Evolutionary conservation across 2,888 invertebrate genomes (phyloP).

Genomic region (Himalopsyche tibetana): DNA sequence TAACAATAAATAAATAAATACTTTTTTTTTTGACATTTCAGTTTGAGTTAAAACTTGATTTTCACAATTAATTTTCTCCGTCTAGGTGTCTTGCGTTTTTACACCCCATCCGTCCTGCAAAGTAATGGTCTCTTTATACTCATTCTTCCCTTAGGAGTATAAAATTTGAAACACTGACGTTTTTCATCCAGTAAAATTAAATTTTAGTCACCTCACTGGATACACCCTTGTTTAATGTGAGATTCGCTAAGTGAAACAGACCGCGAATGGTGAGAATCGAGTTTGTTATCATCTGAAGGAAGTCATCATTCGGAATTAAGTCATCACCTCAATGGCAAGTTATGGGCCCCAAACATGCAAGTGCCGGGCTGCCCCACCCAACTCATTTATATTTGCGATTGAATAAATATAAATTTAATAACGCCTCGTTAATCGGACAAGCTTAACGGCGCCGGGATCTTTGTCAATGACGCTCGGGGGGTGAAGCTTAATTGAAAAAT

Average conservation of each 20-base stretch:
- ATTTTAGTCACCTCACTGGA: neutral
- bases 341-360: constrained; percentile 57
- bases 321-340: constrained; percentile 55
- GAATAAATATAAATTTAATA: constrained; percentile 59
- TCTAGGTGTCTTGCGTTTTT: too few species aligned
- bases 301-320: constrained; percentile 56
- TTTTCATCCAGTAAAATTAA: too few species aligned
- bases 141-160: too few species aligned
- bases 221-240: constrained; percentile 18
- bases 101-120: too few species aligned
- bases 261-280: constrained; percentile 37
- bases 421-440: constrained; percentile 48
- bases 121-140: too few species aligned
- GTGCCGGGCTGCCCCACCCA: constrained; percentile 51
- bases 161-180: too few species aligned
- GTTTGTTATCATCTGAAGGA: constrained; percentile 50
- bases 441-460: constrained; percentile 46
- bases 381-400: constrained; percentile 53
- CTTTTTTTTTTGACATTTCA: too few species aligned
- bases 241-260: constrained; percentile 39
- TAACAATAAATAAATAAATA: too few species aligned
- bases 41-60: too few species aligned
- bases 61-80: too few species aligned
- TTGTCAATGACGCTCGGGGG: constrained; percentile 50
- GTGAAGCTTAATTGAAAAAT: constrained; percentile 49